These are phyloP conservation scores for Papilio elwesi DNA, from an alignment of 2,888 invertebrate species.

Conservation along the genomic window DNA sequence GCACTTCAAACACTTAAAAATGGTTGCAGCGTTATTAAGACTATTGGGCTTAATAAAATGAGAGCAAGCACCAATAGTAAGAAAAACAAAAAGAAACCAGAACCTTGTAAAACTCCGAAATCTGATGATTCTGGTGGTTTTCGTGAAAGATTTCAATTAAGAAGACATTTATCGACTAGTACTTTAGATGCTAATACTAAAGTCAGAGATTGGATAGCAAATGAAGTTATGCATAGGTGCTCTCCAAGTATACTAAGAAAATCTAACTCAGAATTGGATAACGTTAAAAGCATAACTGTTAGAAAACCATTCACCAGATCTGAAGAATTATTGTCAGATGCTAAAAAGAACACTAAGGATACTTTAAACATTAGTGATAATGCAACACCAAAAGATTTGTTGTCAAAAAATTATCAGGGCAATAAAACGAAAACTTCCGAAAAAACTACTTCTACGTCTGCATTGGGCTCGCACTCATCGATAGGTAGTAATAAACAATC, in stretches of 20 bases:
- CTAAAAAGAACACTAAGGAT: slow-evolving; percentile 60
- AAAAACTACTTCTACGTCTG: slow-evolving; percentile 78
- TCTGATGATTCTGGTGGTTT: slow-evolving; percentile 84
- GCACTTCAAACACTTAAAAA: slow-evolving; percentile 76
- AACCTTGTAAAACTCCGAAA: slow-evolving; percentile 82
- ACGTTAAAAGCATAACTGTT: slow-evolving; percentile 59
- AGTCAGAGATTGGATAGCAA: slow-evolving; percentile 94
- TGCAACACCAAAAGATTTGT: slow-evolving; percentile 53
- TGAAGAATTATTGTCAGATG: slow-evolving; percentile 74
- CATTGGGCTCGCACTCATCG: slow-evolving; percentile 75
- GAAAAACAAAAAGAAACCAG: slow-evolving; percentile 79
- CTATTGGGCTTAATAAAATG: slow-evolving; percentile 81
- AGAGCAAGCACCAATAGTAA: slow-evolving; percentile 81
- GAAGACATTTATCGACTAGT: slow-evolving; percentile 89
- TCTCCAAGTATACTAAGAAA: slow-evolving; percentile 87
- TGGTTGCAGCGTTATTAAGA: slow-evolving; percentile 84
- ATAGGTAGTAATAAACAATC: slow-evolving; percentile 69
- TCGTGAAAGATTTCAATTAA: slow-evolving; percentile 85
- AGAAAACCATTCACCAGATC: slow-evolving; percentile 75
- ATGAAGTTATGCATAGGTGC: slow-evolving; percentile 89
- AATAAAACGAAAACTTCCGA: slow-evolving; percentile 70
- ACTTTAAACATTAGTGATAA: slow-evolving; percentile 53
- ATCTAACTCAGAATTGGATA: slow-evolving; percentile 69
- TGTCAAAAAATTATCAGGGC: slow-evolving; percentile 57
- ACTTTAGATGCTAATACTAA: slow-evolving; percentile 94